Percentiles rank a stretch among this genome's conserved stretches.
Evolutionary conservation across 2,888 invertebrate genomes (phyloP).

Genomic region (Salpingus planirostris): DNA sequence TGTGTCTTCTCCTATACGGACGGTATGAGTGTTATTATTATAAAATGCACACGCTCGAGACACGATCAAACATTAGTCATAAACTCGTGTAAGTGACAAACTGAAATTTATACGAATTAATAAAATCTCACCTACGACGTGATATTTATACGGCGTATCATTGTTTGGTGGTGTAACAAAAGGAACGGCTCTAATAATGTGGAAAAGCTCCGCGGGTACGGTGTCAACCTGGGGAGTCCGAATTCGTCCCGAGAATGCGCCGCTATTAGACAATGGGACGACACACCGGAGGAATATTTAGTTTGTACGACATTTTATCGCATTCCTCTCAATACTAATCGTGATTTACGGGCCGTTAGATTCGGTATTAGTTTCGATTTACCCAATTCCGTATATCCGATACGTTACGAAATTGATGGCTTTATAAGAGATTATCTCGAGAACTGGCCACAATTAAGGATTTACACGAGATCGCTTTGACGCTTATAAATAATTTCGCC

Average conservation of each 20-base stretch:
- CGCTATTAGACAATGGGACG: slow-evolving; percentile 9
- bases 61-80: slow-evolving; percentile 7
- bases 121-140: slow-evolving; percentile 20
- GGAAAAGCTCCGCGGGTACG: too few species aligned
- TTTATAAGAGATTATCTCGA: too few species aligned
- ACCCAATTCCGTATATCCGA: slow-evolving; percentile 1
- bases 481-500: too few species aligned
- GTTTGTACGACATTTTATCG: slow-evolving; percentile 13
- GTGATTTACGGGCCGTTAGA: slow-evolving; percentile 18
- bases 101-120: slow-evolving; percentile 19
- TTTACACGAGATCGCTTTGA: too few species aligned
- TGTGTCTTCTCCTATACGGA: too few species aligned
- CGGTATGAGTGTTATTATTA: too few species aligned
- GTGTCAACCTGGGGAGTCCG: slow-evolving; percentile 21
- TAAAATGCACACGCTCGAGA: too few species aligned
- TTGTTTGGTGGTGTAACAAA: slow-evolving; percentile 15
- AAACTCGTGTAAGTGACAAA: slow-evolving; percentile 11
- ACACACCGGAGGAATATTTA: slow-evolving; percentile 11
- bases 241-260: slow-evolving; percentile 17
- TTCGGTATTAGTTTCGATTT: slow-evolving; percentile 14
- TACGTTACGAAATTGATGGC: slow-evolving; percentile 9
- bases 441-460: too few species aligned
- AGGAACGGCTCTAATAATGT: too few species aligned
- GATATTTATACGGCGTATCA: too few species aligned
- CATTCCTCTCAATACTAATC: slow-evolving; percentile 16